Percentiles rank a stretch among this genome's conserved stretches.
Conservation (phyloP, 2,888 invertebrate species). For the Pammene fasciana region DNA sequence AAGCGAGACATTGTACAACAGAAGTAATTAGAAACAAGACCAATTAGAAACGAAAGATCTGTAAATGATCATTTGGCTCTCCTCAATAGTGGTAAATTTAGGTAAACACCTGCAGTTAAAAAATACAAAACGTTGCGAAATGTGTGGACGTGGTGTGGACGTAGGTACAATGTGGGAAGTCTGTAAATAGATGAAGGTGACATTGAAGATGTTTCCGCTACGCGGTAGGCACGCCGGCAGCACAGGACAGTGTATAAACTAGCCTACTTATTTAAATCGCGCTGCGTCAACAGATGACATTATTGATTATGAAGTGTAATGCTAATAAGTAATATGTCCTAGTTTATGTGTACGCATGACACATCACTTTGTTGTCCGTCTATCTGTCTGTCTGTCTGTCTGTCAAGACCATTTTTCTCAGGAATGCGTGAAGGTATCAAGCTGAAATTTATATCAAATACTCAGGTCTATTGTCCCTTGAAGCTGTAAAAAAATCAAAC, state of each 20-base stretch:
- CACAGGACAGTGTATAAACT: slow-evolving; percentile 45
- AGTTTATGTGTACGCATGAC: no score
- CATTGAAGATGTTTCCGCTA: slow-evolving; percentile 70
- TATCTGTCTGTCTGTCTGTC: no score
- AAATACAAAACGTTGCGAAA: slow-evolving; percentile 26
- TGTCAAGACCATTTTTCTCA: no score
- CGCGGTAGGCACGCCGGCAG: slow-evolving; percentile 59
- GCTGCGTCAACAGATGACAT: slow-evolving; percentile 8
- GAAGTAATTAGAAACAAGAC: not conserved
- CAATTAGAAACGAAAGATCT: not conserved
- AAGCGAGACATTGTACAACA: not conserved
- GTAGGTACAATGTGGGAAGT: slow-evolving; percentile 53
- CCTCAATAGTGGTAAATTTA: slow-evolving; percentile 9
- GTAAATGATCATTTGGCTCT: not conserved
- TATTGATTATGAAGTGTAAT: slow-evolving; percentile 10
- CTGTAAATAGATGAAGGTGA: slow-evolving; percentile 68
- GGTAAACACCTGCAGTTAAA: slow-evolving; percentile 5
- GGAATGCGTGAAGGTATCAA: no score
- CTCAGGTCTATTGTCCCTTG: no score
- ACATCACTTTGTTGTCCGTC: no score
- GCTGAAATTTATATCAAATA: no score
- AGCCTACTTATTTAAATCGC: slow-evolving; percentile 25
- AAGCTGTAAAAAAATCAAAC: no score
- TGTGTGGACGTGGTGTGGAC: slow-evolving; percentile 17
- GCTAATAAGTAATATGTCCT: not conserved